phyloP scores from a whole-genome alignment of 2,797 vertebrate genomes.

The Adelosebastes latens region DNA sequence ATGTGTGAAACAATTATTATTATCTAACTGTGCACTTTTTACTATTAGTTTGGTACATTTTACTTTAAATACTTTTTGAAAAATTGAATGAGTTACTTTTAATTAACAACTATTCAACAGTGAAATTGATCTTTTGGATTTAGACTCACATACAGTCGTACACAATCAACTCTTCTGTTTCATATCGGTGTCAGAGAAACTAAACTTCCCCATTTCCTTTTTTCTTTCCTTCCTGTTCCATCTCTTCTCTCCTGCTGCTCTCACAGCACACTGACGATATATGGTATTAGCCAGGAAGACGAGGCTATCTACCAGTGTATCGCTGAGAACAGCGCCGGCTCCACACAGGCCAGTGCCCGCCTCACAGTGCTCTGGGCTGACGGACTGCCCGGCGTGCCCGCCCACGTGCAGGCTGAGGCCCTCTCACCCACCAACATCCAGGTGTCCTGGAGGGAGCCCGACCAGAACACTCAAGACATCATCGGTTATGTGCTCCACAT shows the following conservation, averaged over 20 bases:
- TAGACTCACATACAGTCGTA: not conserved
- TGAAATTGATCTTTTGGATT: not conserved
- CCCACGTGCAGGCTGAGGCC: constrained; percentile 85
- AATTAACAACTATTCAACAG: not conserved
- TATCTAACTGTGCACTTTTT: not conserved
- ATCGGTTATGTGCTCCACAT: constrained; percentile 98
- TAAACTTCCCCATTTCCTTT: not conserved
- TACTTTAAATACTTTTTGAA: not conserved
- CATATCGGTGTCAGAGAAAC: not conserved
- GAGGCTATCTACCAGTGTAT: constrained; percentile 99
- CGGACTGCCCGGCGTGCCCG: constrained; percentile 90
- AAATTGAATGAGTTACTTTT: not conserved
- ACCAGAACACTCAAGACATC: constrained; percentile 94
- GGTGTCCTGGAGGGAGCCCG: constrained; percentile 93
- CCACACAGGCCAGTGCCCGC: constrained; percentile 94
- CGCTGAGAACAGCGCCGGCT: constrained; percentile 96
- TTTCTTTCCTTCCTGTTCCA: not conserved
- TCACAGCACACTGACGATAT: constrained; percentile 92
- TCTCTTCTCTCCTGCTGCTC: not conserved
- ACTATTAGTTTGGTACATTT: not conserved
- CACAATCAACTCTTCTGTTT: not conserved
- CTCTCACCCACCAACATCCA: constrained; percentile 92
- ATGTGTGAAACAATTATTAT: not conserved
- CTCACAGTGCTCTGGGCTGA: constrained; percentile 96
- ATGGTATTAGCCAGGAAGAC: constrained; percentile 91